phyloP scores from a whole-genome alignment of 2,113 vertebrate genomes.

The Otis tarda region DNA sequence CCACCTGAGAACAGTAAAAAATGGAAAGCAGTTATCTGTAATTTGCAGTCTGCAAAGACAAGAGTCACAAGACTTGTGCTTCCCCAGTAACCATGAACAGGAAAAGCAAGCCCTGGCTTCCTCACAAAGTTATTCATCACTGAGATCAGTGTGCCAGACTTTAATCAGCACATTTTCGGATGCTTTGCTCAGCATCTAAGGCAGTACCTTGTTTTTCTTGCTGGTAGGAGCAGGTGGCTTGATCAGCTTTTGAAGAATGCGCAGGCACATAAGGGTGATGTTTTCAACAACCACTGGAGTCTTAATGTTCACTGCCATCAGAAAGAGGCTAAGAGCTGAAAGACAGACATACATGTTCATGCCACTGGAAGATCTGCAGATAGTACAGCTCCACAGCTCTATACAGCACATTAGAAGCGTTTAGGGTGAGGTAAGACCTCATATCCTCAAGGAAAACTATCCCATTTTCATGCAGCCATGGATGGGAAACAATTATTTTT shows the following conservation, averaged over 20 bases:
- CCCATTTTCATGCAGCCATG: neutral
- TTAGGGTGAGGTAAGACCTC: neutral
- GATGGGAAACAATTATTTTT: neutral
- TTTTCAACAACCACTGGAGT: slow-evolving; percentile 98
- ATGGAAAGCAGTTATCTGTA: rapidly evolving
- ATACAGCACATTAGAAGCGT: rapidly evolving
- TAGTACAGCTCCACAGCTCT: neutral
- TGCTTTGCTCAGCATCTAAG: neutral
- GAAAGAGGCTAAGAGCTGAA: slow-evolving; percentile 93
- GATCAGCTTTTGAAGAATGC: slow-evolving; percentile 96
- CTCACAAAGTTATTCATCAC: neutral
- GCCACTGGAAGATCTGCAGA: neutral
- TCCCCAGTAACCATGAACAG: neutral
- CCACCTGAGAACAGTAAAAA: neutral
- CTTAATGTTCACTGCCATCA: slow-evolving; percentile 98
- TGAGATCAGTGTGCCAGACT: neutral
- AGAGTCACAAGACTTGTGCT: neutral
- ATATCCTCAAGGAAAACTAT: neutral
- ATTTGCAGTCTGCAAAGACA: neutral
- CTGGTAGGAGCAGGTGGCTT: slow-evolving; percentile 96
- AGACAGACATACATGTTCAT: neutral
- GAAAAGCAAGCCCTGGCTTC: neutral
- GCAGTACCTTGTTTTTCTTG: slow-evolving; percentile 96
- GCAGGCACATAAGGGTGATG: slow-evolving; percentile 97
- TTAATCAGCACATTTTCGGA: neutral